phyloP scores from a whole-genome alignment of 1,140 invertebrate species.

The Homarus americanus region DNA sequence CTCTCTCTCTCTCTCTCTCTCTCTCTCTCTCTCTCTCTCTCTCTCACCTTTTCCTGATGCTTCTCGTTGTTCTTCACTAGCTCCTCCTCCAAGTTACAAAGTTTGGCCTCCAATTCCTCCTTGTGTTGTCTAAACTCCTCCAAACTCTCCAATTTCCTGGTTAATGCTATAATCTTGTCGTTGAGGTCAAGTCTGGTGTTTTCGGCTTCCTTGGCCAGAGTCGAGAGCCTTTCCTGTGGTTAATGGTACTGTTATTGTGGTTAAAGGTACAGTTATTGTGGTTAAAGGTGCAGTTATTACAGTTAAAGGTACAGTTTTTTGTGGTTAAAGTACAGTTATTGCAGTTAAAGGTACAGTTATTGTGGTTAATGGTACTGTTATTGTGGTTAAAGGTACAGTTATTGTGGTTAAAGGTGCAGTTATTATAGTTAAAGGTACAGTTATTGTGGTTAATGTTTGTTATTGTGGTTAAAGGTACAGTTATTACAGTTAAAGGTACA shows the following conservation, averaged over 20 bases:
- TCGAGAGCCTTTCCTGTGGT: constrained; percentile 56
- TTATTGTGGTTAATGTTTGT: too few species aligned
- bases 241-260: background rate
- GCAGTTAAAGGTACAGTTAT: too few species aligned
- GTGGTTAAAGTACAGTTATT: too few species aligned
- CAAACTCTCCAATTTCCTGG: constrained; percentile 69
- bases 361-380: too few species aligned
- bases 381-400: too few species aligned
- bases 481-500: too few species aligned
- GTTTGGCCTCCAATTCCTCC: constrained; percentile 69
- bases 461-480: too few species aligned
- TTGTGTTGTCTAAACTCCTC: constrained; percentile 72
- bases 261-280: background rate
- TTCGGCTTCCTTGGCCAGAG: constrained; percentile 50
- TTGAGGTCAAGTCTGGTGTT: constrained; percentile 70
- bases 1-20: background rate
- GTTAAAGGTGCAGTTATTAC: too few species aligned
- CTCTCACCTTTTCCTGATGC: constrained; percentile 61
- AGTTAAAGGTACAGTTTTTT: too few species aligned
- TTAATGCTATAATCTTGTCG: constrained; percentile 71
- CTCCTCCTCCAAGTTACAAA: constrained; percentile 40
- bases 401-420: too few species aligned
- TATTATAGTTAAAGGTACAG: too few species aligned
- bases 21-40: too few species aligned
- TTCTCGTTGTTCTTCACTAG: constrained; percentile 48